phyloP scores from a whole-genome alignment of 2,797 vertebrate species.

The Enoplosus armatus region DNA sequence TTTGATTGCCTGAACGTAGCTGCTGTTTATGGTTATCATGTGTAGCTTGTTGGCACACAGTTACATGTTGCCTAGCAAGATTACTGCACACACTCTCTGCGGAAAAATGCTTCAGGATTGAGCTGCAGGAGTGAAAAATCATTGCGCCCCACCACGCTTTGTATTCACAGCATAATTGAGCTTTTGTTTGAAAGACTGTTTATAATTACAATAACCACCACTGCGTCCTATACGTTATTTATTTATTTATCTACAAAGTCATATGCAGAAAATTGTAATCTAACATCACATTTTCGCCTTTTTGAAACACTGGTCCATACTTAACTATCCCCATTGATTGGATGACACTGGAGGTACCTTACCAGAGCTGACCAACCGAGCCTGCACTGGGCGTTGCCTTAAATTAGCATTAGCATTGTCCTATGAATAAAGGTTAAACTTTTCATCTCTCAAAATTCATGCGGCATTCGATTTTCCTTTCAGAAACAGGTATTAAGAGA shows the following conservation, averaged over 20 bases:
- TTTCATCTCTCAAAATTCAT: neutral
- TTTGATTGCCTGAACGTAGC: neutral
- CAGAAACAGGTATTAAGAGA: no score
- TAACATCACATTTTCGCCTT: conserved; percentile 1
- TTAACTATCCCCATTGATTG: neutral
- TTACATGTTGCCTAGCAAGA: neutral
- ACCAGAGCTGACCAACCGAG: neutral
- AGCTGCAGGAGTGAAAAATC: neutral
- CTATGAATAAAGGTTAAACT: neutral
- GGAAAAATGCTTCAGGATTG: neutral
- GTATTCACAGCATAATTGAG: no score
- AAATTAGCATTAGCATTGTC: neutral
- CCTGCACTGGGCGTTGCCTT: neutral
- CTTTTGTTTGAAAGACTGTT: no score
- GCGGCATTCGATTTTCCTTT: no score
- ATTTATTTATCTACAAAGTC: neutral
- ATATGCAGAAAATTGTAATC: neutral
- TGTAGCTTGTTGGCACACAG: neutral
- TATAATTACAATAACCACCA: no score
- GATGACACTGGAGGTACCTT: neutral
- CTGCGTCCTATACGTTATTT: no score
- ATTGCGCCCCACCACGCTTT: neutral
- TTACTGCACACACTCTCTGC: neutral
- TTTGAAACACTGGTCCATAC: neutral
- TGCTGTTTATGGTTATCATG: neutral